Evolutionary conservation across 1,140 invertebrate species (phyloP).

Genomic region (Steinernema feltiae): DNA sequence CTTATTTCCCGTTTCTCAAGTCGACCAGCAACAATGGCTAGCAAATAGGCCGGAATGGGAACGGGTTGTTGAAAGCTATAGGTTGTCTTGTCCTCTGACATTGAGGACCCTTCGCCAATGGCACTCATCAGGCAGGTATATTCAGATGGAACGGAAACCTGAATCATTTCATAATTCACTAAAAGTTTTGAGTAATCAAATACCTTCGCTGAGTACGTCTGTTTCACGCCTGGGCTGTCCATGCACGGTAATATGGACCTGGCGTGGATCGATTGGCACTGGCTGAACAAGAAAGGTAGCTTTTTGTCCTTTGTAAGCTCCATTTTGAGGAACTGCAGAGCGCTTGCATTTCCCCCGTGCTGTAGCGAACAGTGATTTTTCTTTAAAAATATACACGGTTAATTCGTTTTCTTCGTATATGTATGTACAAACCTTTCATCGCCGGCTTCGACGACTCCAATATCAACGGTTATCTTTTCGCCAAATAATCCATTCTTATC

Average conservation of each 20-base stretch:
- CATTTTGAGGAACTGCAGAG: constrained; percentile 79
- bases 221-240: constrained; percentile 82
- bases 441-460: constrained; percentile 62
- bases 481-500: constrained; percentile 8
- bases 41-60: constrained; percentile 61
- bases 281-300: constrained; percentile 75
- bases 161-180: constrained; percentile 35
- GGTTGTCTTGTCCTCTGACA: constrained; percentile 40
- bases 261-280: constrained; percentile 72
- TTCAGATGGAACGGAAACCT: constrained; percentile 70
- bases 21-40: constrained; percentile 79
- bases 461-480: constrained; percentile 63
- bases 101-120: constrained; percentile 58
- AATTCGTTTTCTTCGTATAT: too few relatives aligned
- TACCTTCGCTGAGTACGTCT: constrained; percentile 75
- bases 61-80: constrained; percentile 69
- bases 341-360: constrained; percentile 68
- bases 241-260: constrained; percentile 76
- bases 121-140: constrained; percentile 82
- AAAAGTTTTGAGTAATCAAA: constrained; percentile 35
- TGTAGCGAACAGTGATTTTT: constrained; percentile 68
- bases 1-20: constrained; percentile 66
- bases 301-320: constrained; percentile 79
- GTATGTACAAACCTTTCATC: constrained; percentile 51
- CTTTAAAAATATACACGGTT: constrained; percentile 54